Evolutionary conservation across 2,797 vertebrate genomes (phyloP).

Genomic region (Denticeps clupeoides): DNA sequence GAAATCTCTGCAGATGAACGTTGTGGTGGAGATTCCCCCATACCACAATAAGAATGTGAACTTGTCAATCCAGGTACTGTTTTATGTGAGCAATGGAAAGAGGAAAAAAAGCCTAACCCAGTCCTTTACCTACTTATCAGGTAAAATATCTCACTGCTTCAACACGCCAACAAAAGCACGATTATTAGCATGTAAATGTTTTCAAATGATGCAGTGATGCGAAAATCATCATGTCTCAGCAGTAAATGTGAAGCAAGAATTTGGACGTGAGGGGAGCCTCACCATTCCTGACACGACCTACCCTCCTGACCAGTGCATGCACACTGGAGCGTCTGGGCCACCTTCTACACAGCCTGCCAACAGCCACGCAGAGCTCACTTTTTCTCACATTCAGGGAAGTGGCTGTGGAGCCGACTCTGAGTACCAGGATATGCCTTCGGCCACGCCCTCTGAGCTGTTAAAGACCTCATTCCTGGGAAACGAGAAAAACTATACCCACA

Average conservation of each 20-base stretch:
- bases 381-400: conserved; percentile 47
- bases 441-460: conserved; percentile 50
- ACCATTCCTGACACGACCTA: conserved; percentile 46
- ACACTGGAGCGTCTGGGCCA: conserved; percentile 33
- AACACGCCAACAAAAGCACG: neutral
- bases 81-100: conserved; percentile 89
- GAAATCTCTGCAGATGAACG: conserved; percentile 59
- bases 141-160: conserved; percentile 36
- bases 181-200: neutral
- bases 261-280: conserved; percentile 57
- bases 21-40: conserved; percentile 79
- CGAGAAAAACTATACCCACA: conserved; percentile 59
- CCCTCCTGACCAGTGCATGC: conserved; percentile 29
- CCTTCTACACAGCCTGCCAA: conserved; percentile 42
- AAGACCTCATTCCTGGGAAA: conserved; percentile 65
- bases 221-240: conserved; percentile 9
- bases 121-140: conserved; percentile 78
- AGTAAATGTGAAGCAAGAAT: conserved; percentile 76
- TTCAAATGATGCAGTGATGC: conserved; percentile 1
- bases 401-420: conserved; percentile 52
- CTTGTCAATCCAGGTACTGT: conserved; percentile 75
- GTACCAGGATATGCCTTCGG: conserved; percentile 53
- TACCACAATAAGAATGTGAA: conserved; percentile 72
- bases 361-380: too few species aligned
- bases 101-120: conserved; percentile 79